Percentiles rank a stretch among this genome's conserved stretches.
Evolutionary conservation across 30 jellyfish, hydroid and myxozoan genomes (phyloP).

Genomic region (Catostylus mosaicus): DNA sequence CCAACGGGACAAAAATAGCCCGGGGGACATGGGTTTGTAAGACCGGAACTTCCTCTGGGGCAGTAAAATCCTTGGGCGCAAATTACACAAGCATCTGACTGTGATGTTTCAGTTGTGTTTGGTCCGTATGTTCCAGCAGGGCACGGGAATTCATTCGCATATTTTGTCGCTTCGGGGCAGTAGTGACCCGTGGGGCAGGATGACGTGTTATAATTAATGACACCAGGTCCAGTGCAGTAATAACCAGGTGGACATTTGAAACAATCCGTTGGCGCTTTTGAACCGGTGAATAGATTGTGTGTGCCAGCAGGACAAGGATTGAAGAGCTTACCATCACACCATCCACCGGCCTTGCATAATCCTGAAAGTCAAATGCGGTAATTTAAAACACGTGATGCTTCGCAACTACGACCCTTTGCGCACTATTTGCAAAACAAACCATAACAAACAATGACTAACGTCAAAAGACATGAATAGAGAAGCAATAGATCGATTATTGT

Average conservation of each 20-base stretch:
- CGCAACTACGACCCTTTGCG: too few relatives aligned
- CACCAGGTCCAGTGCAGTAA: conserved; percentile 95
- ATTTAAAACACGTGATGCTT: too few relatives aligned
- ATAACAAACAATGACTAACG: too few relatives aligned
- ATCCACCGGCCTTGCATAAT: conserved; percentile 76
- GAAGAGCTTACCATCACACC: conserved; percentile 80
- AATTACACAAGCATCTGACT: conserved; percentile 64
- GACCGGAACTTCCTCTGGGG: conserved; percentile 82
- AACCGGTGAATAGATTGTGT: conserved; percentile 37
- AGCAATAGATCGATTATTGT: too few relatives aligned
- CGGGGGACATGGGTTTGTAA: conserved; percentile 70
- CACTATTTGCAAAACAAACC: too few relatives aligned
- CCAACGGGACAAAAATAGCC: conserved; percentile 96
- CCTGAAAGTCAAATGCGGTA: too few relatives aligned
- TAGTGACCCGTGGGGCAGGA: conserved; percentile 84
- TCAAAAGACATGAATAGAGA: too few relatives aligned
- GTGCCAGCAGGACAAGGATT: conserved; percentile 70
- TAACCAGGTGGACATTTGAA: conserved; percentile 85
- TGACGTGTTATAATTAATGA: conserved; percentile 56
- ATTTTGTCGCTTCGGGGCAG: conserved; percentile 89
- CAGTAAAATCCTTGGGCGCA: conserved; percentile 87
- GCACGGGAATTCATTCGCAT: conserved; percentile 82
- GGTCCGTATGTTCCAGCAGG: conserved; percentile 90
- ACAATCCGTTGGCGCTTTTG: conserved; percentile 65
- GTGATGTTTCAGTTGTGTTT: conserved; percentile 57